A percentile compares a stretch with the other conserved stretches of the same genome.
Evolutionary conservation across 2,113 vertebrate genomes (phyloP).

Genomic region (Crotalus horridus): DNA sequence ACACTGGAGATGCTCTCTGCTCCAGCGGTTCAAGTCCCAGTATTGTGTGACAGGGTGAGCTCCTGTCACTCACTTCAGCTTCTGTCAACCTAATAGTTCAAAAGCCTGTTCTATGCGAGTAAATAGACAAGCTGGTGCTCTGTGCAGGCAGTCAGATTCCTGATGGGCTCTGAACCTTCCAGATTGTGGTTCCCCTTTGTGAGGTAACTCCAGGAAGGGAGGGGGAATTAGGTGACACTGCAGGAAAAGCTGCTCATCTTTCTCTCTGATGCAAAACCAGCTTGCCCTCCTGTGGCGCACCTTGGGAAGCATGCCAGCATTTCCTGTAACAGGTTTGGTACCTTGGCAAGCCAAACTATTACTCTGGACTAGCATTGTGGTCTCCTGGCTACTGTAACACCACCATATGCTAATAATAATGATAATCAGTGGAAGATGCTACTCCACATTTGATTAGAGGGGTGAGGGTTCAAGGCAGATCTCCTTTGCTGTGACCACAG

Average conservation of each 20-base stretch:
- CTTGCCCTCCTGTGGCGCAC: neutral
- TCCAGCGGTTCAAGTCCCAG: neutral
- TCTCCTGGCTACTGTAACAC: neutral
- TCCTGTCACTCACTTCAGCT: neutral
- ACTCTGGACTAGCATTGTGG: neutral
- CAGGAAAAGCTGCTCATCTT: neutral
- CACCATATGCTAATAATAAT: neutral
- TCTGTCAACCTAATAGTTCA: neutral
- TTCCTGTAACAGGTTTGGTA: neutral
- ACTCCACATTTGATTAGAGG: neutral
- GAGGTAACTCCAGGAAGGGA: neutral
- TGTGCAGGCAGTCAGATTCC: neutral
- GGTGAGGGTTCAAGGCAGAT: neutral
- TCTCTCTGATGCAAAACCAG: neutral
- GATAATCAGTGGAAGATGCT: neutral
- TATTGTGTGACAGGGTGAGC: neutral
- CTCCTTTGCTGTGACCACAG: neutral
- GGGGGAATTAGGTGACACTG: neutral
- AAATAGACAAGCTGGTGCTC: neutral
- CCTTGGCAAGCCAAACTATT: neutral
- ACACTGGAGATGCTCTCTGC: too few species aligned
- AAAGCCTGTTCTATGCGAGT: neutral
- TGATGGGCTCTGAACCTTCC: neutral
- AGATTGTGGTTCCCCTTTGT: neutral
- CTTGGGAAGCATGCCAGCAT: neutral